These are phyloP conservation scores for Melanotaenia parkinsoni DNA, from an alignment of 2,797 vertebrate species.

Conservation along the genomic window DNA sequence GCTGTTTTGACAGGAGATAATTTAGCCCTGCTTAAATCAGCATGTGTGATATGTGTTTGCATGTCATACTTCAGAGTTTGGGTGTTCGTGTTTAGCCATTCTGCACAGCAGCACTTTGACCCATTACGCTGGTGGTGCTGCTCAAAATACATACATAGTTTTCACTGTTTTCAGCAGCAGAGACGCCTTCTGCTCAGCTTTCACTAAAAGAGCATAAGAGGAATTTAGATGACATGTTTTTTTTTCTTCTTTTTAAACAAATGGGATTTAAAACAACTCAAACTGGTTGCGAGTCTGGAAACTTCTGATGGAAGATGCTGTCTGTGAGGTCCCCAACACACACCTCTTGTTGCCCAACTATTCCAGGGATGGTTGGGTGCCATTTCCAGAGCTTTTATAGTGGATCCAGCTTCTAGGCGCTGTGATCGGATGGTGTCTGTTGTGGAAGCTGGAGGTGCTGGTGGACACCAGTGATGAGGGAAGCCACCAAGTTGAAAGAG, in stretches of 20 bases:
- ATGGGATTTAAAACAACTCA: background rate
- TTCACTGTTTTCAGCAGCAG: slow-evolving; percentile 10
- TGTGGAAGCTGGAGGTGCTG: background rate
- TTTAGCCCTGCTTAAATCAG: slow-evolving; percentile 26
- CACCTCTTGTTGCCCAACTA: background rate
- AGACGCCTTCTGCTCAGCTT: slow-evolving; percentile 15
- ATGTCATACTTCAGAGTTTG: slow-evolving; percentile 13
- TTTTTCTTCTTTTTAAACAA: background rate
- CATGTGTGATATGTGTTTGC: slow-evolving; percentile 2
- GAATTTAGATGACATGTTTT: background rate
- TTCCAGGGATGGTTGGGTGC: background rate
- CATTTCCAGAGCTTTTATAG: background rate
- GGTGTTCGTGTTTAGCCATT: background rate
- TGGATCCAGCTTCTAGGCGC: background rate
- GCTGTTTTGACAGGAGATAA: slow-evolving; percentile 28
- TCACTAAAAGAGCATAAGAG: slow-evolving; percentile 10
- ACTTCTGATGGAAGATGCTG: background rate
- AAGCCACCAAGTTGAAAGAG: background rate
- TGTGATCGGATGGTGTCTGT: background rate
- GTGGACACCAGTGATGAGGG: background rate
- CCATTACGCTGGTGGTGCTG: background rate
- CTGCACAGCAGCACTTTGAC: slow-evolving; percentile 15
- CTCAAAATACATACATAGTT: slow-evolving; percentile 9
- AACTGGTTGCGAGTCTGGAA: background rate
- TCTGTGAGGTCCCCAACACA: background rate